Conservation (phyloP, 2,888 invertebrate species). For the Drosophila antonietae region DNA sequence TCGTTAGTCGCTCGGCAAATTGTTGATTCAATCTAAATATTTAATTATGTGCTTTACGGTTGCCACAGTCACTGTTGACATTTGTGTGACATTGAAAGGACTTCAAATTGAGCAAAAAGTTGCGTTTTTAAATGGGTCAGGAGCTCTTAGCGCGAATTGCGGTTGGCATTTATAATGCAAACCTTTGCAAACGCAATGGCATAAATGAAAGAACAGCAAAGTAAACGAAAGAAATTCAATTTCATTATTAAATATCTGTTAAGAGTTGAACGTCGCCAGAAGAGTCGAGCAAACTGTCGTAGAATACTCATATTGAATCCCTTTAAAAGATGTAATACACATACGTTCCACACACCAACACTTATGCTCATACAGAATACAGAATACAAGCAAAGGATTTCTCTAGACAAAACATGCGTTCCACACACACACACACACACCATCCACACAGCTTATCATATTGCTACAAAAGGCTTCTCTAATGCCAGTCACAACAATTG, state of each 20-base stretch:
- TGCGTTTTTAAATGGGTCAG: constrained; percentile 5
- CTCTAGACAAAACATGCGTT: neutral
- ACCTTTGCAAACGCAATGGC: neutral
- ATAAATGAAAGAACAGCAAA: neutral
- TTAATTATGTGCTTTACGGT: constrained; percentile 36
- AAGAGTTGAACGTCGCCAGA: too few species aligned
- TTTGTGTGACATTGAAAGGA: constrained; percentile 47
- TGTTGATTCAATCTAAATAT: constrained; percentile 55
- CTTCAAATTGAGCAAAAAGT: constrained; percentile 13
- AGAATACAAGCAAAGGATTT: neutral
- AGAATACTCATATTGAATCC: too few species aligned
- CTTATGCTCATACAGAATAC: too few species aligned
- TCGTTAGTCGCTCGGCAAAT: constrained; percentile 38
- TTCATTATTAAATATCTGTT: neutral
- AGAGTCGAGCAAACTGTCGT: neutral
- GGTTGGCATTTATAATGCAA: neutral
- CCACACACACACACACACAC: neutral
- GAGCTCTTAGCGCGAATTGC: neutral
- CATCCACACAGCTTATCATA: neutral
- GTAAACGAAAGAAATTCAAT: neutral
- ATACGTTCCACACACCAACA: neutral
- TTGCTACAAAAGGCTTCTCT: neutral
- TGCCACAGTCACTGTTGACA: constrained; percentile 29
- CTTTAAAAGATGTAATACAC: too few species aligned
- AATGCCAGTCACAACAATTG: constrained; percentile 27